Percentiles rank a stretch among this genome's conserved stretches.
Conservation (phyloP, 2,888 invertebrate species). For the Ceratothoa steindachneri region DNA sequence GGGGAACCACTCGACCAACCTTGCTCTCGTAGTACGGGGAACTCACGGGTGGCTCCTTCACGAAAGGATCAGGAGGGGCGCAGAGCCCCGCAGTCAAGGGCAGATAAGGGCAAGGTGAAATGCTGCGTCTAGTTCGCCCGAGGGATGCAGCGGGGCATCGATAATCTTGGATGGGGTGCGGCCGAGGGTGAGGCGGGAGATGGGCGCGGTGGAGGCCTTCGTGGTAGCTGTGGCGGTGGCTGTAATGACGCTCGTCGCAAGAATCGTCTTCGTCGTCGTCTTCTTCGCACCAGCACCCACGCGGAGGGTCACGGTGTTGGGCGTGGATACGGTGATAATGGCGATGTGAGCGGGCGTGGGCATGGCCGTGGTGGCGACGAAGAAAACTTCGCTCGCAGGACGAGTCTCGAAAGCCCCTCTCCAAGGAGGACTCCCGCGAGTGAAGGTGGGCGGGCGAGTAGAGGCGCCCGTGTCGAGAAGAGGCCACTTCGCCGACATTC, state of each 20-base stretch:
- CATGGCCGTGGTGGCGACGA: neutral
- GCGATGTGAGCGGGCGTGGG: constrained; percentile 3
- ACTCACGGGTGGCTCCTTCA: neutral
- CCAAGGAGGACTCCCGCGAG: constrained; percentile 35
- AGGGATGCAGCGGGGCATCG: neutral
- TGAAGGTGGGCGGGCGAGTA: constrained; percentile 12
- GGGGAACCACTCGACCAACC: neutral
- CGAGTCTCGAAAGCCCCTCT: constrained; percentile 24
- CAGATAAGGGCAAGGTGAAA: neutral
- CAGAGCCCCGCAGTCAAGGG: neutral
- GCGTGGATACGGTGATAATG: constrained; percentile 22
- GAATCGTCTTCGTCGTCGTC: constrained; percentile 30
- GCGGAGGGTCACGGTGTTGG: constrained; percentile 12
- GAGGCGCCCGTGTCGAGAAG: neutral
- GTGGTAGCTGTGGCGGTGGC: constrained; percentile 43
- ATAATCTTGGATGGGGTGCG: neutral
- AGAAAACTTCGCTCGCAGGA: constrained; percentile 35
- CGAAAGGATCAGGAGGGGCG: neutral
- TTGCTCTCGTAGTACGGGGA: neutral
- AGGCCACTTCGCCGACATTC: constrained; percentile 26
- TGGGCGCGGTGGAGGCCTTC: constrained; percentile 44
- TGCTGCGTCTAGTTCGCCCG: neutral
- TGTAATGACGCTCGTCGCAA: constrained; percentile 29
- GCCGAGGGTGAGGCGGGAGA: constrained; percentile 21
- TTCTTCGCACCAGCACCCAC: constrained; percentile 37